Percentiles rank a stretch among this genome's conserved stretches.
phyloP scores from a whole-genome alignment of 2,113 vertebrate genomes.

The Ahaetulla prasina region DNA sequence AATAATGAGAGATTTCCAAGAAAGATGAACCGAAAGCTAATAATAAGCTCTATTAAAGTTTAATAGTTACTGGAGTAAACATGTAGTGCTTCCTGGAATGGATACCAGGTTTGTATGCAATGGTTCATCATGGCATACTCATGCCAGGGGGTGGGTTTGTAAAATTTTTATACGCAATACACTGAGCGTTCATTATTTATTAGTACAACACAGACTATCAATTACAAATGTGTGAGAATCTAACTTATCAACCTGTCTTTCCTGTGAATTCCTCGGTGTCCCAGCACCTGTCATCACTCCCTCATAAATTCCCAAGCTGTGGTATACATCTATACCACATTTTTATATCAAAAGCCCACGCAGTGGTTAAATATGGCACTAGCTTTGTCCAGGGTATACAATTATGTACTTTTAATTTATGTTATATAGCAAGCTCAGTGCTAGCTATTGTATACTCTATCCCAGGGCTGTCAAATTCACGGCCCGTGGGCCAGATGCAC shows the following conservation, averaged over 20 bases:
- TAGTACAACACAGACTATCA: background rate
- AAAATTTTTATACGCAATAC: background rate
- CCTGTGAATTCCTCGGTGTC: background rate
- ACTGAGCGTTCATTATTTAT: background rate
- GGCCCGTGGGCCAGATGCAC: too few species aligned
- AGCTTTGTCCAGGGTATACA: background rate
- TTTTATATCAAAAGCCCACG: background rate
- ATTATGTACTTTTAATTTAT: background rate
- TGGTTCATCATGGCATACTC: background rate
- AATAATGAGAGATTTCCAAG: background rate
- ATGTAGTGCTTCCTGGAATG: background rate
- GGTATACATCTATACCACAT: background rate
- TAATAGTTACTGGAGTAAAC: background rate
- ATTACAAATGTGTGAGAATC: background rate
- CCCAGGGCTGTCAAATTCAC: background rate
- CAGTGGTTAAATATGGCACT: background rate
- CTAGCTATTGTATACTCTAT: background rate
- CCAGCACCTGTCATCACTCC: background rate
- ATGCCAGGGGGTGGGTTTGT: background rate
- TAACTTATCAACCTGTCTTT: background rate
- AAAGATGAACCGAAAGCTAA: background rate
- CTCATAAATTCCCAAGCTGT: background rate
- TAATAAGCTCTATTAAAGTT: background rate
- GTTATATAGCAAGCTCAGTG: background rate
- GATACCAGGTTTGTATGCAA: background rate